Conservation (phyloP, 2,113 vertebrate genomes). For the Cochlearius cochlearius region DNA sequence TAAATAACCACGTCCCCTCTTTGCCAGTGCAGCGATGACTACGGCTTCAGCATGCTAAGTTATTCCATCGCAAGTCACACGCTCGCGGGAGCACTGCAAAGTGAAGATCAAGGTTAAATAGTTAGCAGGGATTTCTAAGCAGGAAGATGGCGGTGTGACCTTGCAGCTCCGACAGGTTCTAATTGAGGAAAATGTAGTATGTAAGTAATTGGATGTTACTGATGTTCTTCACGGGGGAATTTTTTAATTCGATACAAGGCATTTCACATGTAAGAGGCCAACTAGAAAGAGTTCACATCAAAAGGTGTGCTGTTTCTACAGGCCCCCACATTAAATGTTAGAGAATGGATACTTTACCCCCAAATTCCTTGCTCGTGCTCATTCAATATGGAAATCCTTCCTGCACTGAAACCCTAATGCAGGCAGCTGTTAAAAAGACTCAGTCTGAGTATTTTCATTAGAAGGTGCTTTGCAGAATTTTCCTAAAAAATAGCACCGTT, state of each 20-base stretch:
- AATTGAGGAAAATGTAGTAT: neutral
- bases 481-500: neutral
- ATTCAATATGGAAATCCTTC: neutral
- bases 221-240: neutral
- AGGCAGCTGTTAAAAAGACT: neutral
- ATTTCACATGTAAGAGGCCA: neutral
- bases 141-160: neutral
- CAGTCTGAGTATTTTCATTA: accelerated
- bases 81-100: neutral
- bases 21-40: neutral
- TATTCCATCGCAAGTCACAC: conserved; percentile 5
- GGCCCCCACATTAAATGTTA: neutral
- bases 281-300: neutral
- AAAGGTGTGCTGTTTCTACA: neutral
- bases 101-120: conserved; percentile 52
- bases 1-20: conserved; percentile 28
- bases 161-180: neutral
- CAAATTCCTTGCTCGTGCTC: neutral
- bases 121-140: neutral
- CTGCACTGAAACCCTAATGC: neutral
- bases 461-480: neutral
- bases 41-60: neutral
- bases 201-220: neutral
- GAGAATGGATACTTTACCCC: neutral
- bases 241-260: neutral